Evolutionary conservation across 1,140 invertebrate genomes (phyloP).

Genomic region (Propsilocerus akamusi): DNA sequence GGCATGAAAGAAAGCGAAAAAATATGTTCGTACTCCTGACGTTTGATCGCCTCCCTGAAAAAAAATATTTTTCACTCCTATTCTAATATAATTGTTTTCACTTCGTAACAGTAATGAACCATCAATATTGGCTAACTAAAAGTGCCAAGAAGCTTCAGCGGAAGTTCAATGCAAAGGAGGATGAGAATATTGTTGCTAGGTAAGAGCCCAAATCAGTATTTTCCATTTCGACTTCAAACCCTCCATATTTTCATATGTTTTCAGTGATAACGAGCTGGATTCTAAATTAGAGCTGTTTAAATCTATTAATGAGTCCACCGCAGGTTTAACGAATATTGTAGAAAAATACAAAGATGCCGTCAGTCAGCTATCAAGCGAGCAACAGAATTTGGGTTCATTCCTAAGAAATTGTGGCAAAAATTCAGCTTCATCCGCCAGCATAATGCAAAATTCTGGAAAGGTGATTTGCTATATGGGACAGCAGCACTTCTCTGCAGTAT

Average conservation of each 20-base stretch:
- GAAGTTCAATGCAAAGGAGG: constrained; percentile 94
- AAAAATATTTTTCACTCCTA: too few relatives aligned
- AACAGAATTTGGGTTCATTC: constrained; percentile 87
- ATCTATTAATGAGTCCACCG: constrained; percentile 84
- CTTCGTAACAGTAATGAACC: constrained; percentile 54
- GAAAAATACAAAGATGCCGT: constrained; percentile 88
- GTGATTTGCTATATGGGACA: constrained; percentile 89
- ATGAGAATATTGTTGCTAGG: constrained; percentile 68
- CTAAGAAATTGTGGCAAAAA: constrained; percentile 86
- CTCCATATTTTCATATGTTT: neutral
- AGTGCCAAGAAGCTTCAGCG: constrained; percentile 62
- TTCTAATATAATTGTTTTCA: too few relatives aligned
- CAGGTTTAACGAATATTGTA: constrained; percentile 72
- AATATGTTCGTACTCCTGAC: too few relatives aligned
- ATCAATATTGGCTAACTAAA: constrained; percentile 97
- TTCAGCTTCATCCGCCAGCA: constrained; percentile 66
- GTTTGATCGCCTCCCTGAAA: too few relatives aligned
- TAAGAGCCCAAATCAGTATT: neutral
- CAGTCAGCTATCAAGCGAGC: constrained; percentile 87
- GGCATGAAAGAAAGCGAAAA: too few relatives aligned
- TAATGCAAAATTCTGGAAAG: constrained; percentile 88
- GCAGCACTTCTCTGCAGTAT: constrained; percentile 70
- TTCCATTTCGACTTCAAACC: neutral
- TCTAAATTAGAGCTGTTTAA: constrained; percentile 92
- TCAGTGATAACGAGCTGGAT: constrained; percentile 77